Conservation (phyloP, 2,888 invertebrate species). For the Epiperipatus broadwayi region DNA sequence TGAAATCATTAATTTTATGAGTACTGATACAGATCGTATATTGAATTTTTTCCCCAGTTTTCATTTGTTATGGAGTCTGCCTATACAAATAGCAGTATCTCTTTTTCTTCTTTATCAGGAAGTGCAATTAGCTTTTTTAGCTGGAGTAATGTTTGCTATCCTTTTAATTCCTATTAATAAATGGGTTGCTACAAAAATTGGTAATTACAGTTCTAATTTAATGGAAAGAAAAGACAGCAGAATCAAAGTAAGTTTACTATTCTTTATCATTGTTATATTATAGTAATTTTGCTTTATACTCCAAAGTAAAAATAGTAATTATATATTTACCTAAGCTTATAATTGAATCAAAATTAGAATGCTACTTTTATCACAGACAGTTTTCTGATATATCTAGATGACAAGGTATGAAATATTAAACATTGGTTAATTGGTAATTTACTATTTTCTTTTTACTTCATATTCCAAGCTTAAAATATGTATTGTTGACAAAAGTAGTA, state of each 20-base stretch:
- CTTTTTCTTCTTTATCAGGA: conserved; percentile 63
- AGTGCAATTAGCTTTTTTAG: conserved; percentile 74
- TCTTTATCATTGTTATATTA: no score
- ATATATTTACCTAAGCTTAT: no score
- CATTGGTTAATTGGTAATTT: no score
- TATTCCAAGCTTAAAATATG: no score
- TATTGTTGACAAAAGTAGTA: no score
- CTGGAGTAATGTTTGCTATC: conserved; percentile 66
- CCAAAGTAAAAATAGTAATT: no score
- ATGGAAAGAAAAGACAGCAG: conserved; percentile 79
- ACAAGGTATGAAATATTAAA: no score
- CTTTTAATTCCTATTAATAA: conserved; percentile 82
- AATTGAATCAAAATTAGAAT: no score
- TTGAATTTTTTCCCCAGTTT: conserved; percentile 90
- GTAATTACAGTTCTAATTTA: conserved; percentile 55
- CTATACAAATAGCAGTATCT: conserved; percentile 56
- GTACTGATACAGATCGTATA: conserved; percentile 82
- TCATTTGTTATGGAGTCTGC: conserved; percentile 90
- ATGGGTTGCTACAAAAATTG: conserved; percentile 68
- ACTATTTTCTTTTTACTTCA: no score
- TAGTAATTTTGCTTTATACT: no score
- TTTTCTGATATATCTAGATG: no score
- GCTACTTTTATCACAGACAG: no score
- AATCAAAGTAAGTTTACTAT: conserved; percentile 42
- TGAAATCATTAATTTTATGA: conserved; percentile 88